Evolutionary conservation across 2,113 vertebrate species (phyloP), one percentile per base, ranked within the genome.

Genomic region (Thamnaconus septentrionalis): DNA sequence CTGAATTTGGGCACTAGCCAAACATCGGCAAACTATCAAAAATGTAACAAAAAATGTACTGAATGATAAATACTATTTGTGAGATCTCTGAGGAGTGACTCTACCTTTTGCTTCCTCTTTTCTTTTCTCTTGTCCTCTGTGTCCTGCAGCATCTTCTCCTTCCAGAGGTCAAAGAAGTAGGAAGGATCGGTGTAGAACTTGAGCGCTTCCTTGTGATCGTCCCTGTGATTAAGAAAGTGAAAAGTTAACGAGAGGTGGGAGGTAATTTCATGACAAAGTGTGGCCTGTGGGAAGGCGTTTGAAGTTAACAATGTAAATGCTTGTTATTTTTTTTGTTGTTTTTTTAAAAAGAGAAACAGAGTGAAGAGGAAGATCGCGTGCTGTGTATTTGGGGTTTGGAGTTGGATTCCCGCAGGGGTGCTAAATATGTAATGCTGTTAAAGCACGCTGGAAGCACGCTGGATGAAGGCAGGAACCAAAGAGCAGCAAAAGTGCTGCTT

Each of bases 51-150:
- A 48, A 48, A 7, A 48, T 5, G 46, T 31, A 31, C 18, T 8
- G 1, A 53, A 5, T 7, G 12, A 53, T 31, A 18, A 55, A 50
- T 11, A 5, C 18, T 31, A 31, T 68, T 4, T 46, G 12, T 39
- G 11, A 70, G 53, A 61, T 48, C 3, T 41, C 60, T 49, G 1
- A 10, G 11, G 44, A 6, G 4, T 44, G 10, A 8, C 7, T 0
- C 3, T 58, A 92, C 91, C 88, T 93, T 93, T 75, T 93, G 91
- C 59, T 90, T 88, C 69, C 90, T 87, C 63, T 91, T 92, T 75
- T 99, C 97, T 87, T 98, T 99, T 72, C 97, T 93, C 80, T 99
- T 99, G 84, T 99, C 97, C 88, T 99, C 97, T 0, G 96, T 99
- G 91, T 99, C 97, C 86, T 99, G 97, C 48, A 99, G 87, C 97